phyloP scores from a whole-genome alignment of 2,113 vertebrate species.

The Hiodon alosoides region DNA sequence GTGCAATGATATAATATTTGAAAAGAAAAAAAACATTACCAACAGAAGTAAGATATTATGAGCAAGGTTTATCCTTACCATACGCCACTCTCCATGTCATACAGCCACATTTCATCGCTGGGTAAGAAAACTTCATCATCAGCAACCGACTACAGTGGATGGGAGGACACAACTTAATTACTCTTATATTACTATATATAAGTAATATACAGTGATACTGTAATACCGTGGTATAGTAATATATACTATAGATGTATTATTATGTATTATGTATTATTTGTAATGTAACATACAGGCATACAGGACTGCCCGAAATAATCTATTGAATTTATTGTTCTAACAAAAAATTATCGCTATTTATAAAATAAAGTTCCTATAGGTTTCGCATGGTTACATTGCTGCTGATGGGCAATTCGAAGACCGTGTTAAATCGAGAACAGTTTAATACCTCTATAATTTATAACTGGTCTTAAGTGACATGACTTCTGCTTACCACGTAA shows the following conservation, averaged over 20 bases:
- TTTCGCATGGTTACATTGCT: no score
- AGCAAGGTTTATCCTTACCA: conserved; percentile 64
- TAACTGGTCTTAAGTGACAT: not conserved
- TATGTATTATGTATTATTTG: conserved; percentile 1
- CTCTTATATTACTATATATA: no score
- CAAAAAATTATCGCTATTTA: not conserved
- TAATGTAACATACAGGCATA: no score
- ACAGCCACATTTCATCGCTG: conserved; percentile 88
- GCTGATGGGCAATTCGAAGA: not conserved
- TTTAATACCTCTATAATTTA: not conserved
- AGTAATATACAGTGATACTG: no score
- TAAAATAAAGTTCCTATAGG: not conserved
- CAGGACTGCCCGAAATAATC: no score
- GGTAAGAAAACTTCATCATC: conserved; percentile 87
- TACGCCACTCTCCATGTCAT: conserved; percentile 77
- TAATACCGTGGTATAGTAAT: no score
- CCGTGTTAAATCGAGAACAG: not conserved
- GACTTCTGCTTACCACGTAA: conserved; percentile 76
- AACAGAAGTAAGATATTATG: not conserved
- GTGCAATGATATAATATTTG: no score
- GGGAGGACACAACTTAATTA: not conserved
- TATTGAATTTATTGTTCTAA: no score
- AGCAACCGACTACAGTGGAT: conserved; percentile 72
- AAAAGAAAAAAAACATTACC: not conserved
- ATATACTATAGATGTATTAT: not conserved